These are phyloP conservation scores for Osmerus eperlanus DNA, from an alignment of 2,113 vertebrate genomes.

Conservation along the genomic window DNA sequence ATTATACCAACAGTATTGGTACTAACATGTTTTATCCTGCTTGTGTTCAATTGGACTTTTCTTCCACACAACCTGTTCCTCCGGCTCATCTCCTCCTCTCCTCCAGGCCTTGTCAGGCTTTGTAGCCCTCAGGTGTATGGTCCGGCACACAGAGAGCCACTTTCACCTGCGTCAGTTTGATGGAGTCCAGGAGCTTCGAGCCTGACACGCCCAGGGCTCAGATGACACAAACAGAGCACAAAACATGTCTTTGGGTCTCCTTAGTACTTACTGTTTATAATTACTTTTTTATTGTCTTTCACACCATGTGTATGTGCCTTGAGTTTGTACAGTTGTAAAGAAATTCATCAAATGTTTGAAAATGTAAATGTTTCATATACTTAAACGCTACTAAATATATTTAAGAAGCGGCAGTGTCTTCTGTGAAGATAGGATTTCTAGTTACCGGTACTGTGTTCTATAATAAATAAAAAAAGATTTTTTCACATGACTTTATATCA, in stretches of 20 bases:
- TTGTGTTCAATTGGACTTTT: too few relatives aligned
- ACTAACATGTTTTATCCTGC: too few relatives aligned
- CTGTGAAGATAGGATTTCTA: not conserved
- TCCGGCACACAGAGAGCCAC: constrained; percentile 80
- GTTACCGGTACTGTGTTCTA: not conserved
- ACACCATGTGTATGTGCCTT: not conserved
- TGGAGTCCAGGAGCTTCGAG: constrained; percentile 53
- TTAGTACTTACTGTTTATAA: not conserved
- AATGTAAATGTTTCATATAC: not conserved
- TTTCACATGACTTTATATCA: not conserved
- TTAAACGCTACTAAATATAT: not conserved
- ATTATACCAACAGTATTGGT: too few relatives aligned
- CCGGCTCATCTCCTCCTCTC: not conserved
- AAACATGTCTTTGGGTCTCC: not conserved
- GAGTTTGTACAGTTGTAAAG: not conserved
- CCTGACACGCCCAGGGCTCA: not conserved
- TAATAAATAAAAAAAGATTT: not conserved
- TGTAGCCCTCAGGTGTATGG: constrained; percentile 81
- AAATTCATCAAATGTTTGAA: not conserved
- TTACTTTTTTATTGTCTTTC: not conserved
- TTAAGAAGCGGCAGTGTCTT: not conserved
- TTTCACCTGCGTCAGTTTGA: constrained; percentile 85
- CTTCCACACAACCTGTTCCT: not conserved
- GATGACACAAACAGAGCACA: not conserved
- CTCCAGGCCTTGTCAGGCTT: constrained; percentile 76